Percentiles rank a stretch among this genome's conserved stretches.
phyloP scores from a whole-genome alignment of 2,888 invertebrate species.

The Drepanosiphum platanoidis region DNA sequence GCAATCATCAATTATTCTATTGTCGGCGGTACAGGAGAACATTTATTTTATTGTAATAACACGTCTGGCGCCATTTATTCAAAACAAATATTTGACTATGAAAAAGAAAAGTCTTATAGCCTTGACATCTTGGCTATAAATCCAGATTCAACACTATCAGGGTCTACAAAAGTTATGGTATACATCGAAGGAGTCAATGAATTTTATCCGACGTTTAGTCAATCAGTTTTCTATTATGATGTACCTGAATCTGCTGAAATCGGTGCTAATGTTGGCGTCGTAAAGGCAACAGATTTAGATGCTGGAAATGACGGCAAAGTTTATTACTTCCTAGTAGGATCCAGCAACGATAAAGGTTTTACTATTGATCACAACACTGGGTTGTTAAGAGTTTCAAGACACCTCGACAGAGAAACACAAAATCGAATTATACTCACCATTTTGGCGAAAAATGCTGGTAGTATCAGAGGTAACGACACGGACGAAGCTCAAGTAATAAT shows the following conservation, averaged over 20 bases:
- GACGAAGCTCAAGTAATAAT: constrained; percentile 94
- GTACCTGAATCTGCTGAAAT: constrained; percentile 91
- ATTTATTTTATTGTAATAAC: constrained; percentile 80
- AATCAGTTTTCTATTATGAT: constrained; percentile 90
- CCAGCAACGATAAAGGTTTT: constrained; percentile 92
- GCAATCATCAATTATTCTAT: constrained; percentile 86
- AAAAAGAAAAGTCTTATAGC: constrained; percentile 79
- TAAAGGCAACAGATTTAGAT: constrained; percentile 90
- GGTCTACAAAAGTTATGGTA: constrained; percentile 77
- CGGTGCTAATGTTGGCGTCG: constrained; percentile 84
- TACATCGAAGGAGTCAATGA: constrained; percentile 88
- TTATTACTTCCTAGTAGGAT: constrained; percentile 91
- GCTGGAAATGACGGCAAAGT: constrained; percentile 87
- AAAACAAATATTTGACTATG: constrained; percentile 84
- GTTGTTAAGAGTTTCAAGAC: constrained; percentile 82
- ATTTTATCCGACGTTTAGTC: constrained; percentile 86
- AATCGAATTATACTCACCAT: constrained; percentile 89
- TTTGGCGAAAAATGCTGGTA: constrained; percentile 93
- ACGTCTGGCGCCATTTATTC: constrained; percentile 82
- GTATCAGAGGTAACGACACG: constrained; percentile 93
- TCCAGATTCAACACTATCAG: constrained; percentile 84
- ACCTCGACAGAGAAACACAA: constrained; percentile 87
- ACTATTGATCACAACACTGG: constrained; percentile 86
- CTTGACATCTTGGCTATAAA: constrained; percentile 85
- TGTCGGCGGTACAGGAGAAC: constrained; percentile 78